phyloP scores from a whole-genome alignment of 2,797 vertebrate genomes.

The Peromyscus melanophrys region DNA sequence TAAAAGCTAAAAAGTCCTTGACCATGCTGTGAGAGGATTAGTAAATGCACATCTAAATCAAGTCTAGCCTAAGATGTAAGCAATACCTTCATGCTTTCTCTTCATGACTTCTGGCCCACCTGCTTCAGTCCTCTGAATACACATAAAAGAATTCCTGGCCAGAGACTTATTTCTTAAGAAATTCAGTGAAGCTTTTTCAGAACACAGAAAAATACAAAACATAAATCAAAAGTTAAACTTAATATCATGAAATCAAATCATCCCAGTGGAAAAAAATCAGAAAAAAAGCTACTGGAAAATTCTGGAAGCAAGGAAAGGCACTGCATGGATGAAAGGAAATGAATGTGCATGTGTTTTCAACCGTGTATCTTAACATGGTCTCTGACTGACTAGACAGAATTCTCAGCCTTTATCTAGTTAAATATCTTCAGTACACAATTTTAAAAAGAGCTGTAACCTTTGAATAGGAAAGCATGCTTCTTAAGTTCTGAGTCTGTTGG shows the following conservation, averaged over 20 bases:
- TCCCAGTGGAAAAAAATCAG: neutral
- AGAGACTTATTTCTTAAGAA: conserved; percentile 11
- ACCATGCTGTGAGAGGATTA: neutral
- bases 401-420: conserved; percentile 30
- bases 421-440: conserved; percentile 19
- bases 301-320: conserved; percentile 28
- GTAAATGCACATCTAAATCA: neutral
- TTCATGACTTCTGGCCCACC: conserved; percentile 26
- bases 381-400: conserved; percentile 4
- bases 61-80: conserved; percentile 13
- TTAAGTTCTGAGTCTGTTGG: conserved; percentile 29
- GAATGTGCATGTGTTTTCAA: neutral
- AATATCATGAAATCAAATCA: conserved; percentile 56
- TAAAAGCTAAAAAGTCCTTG: conserved; percentile 46
- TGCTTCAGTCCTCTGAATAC: conserved; percentile 28
- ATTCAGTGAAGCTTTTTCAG: conserved; percentile 10
- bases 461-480: conserved; percentile 18
- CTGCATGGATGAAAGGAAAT: conserved; percentile 1
- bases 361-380: conserved; percentile 1
- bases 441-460: conserved; percentile 1
- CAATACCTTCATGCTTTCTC: neutral
- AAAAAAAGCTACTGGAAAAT: neutral
- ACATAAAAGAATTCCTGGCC: conserved; percentile 41
- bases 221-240: conserved; percentile 58
- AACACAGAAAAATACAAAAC: conserved; percentile 10